These are phyloP conservation scores for Tokudaia tokunoshimensis DNA, from an alignment of 2,797 vertebrate species.

Conservation along the genomic window DNA sequence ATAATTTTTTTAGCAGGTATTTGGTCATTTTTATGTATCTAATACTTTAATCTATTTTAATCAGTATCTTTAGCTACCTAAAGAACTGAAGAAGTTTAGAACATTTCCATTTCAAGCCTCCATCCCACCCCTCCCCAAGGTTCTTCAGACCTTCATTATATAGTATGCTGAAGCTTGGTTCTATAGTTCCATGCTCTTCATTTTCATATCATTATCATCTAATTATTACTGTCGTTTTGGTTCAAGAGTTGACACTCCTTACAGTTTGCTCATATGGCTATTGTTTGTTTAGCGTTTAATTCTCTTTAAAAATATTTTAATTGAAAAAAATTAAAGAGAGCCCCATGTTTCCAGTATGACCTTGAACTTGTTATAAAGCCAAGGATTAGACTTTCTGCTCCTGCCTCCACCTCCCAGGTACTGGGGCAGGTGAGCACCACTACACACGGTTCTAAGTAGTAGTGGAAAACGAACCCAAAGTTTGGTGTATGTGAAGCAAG, in stretches of 20 bases:
- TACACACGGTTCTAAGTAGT: not conserved
- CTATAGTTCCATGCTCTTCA: not conserved
- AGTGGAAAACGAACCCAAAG: not conserved
- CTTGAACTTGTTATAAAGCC: not conserved
- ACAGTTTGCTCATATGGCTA: not conserved
- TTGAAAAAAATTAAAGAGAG: not conserved
- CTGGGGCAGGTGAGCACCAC: not conserved
- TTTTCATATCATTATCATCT: not conserved
- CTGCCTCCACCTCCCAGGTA: not conserved
- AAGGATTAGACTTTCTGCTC: not conserved
- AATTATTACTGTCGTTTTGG: not conserved
- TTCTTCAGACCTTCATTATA: not conserved
- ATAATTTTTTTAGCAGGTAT: not conserved
- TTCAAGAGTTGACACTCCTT: not conserved
- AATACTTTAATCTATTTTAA: not conserved
- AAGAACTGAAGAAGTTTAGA: conserved; percentile 30
- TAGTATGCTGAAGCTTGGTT: not conserved
- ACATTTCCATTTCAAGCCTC: not conserved
- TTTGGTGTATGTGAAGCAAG: not conserved
- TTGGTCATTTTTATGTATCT: not conserved
- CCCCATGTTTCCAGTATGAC: not conserved
- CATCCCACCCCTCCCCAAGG: not conserved
- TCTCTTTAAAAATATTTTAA: not conserved
- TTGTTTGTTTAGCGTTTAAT: not conserved
- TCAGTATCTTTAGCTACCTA: not conserved